These are phyloP conservation scores for Apostichopus parvimensis DNA, from an alignment of 35 echinoderm and acorn worm species.

Conservation along the genomic window DNA sequence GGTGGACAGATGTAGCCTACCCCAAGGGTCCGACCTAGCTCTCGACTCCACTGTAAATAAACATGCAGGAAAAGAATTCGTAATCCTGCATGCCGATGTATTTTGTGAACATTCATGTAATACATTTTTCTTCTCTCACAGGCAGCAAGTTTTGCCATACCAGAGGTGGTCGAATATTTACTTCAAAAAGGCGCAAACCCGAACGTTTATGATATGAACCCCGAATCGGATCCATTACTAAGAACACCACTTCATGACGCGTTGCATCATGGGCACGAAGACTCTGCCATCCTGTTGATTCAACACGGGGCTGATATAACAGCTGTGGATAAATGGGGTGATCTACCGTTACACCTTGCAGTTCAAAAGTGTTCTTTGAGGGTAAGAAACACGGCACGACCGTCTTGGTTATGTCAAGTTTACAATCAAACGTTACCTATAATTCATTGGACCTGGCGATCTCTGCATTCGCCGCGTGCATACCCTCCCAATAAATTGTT, in stretches of 20 bases:
- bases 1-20: too few species aligned
- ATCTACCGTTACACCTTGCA: conserved; percentile 64
- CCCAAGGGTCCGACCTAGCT: too few species aligned
- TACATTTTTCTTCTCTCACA: not conserved
- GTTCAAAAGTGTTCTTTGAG: not conserved
- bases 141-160: not conserved
- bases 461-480: too few species aligned
- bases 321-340: conserved; percentile 30
- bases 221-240: not conserved
- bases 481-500: too few species aligned
- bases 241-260: conserved; percentile 65
- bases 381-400: not conserved
- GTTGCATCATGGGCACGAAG: conserved; percentile 43
- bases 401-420: too few species aligned
- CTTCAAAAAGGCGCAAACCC: conserved; percentile 60
- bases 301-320: conserved; percentile 41
- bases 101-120: too few species aligned
- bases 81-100: too few species aligned
- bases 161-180: conserved; percentile 24
- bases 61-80: too few species aligned
- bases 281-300: conserved; percentile 45
- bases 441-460: too few species aligned
- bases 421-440: too few species aligned
- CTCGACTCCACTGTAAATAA: too few species aligned
- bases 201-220: conserved; percentile 29